phyloP scores from a whole-genome alignment of 2,113 vertebrate genomes.

The Zosterops lateralis region DNA sequence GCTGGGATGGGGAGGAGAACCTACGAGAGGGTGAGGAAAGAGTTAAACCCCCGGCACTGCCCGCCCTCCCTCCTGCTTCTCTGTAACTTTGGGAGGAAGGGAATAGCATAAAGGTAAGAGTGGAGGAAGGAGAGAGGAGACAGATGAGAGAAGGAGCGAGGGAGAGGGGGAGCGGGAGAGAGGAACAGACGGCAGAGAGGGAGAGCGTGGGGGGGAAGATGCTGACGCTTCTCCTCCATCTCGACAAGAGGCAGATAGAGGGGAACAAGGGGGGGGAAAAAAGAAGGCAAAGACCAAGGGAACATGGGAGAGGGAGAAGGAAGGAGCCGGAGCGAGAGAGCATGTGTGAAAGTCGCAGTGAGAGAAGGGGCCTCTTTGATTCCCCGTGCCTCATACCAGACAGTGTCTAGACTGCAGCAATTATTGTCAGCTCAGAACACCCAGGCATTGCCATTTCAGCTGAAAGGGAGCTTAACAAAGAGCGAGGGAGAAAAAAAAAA shows the following conservation, averaged over 20 bases:
- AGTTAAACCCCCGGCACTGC: conserved; percentile 44
- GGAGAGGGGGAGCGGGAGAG: conserved; percentile 30
- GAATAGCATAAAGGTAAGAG: conserved; percentile 56
- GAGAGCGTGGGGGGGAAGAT: conserved; percentile 42
- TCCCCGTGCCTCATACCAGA: conserved; percentile 83
- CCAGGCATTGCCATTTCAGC: conserved; percentile 86
- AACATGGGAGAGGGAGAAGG: conserved; percentile 72
- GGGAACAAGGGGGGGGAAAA: background rate
- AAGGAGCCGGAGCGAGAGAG: conserved; percentile 68
- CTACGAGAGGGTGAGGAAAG: background rate
- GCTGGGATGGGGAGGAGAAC: background rate
- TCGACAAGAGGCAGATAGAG: background rate
- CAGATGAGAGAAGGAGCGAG: conserved; percentile 40
- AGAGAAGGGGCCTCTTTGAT: conserved; percentile 74
- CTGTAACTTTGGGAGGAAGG: conserved; percentile 63
- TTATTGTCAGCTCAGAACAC: conserved; percentile 91
- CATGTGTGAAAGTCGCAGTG: conserved; percentile 69
- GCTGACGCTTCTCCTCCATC: conserved; percentile 52
- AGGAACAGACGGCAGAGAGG: conserved; percentile 61
- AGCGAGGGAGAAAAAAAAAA: conserved; percentile 57
- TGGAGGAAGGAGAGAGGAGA: conserved; percentile 55
- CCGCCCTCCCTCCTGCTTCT: conserved; percentile 9
- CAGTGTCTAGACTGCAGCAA: conserved; percentile 93
- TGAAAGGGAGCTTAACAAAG: conserved; percentile 85
- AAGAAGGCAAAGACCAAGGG: conserved; percentile 58